These are phyloP conservation scores for Parasteatoda tepidariorum DNA, from an alignment of 1,140 invertebrate species.

Conservation along the genomic window DNA sequence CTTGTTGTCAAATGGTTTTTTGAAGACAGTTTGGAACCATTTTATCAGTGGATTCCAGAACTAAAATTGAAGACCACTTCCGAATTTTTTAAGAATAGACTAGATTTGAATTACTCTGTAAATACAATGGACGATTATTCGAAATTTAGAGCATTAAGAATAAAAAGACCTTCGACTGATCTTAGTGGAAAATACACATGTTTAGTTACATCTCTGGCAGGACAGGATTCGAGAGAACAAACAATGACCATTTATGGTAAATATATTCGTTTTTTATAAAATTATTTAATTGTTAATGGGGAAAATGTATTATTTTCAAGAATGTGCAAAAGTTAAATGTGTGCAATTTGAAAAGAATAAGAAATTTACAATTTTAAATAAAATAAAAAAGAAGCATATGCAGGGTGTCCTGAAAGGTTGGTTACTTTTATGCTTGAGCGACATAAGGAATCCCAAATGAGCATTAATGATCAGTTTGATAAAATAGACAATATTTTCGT, in stretches of 20 bases:
- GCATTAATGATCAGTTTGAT: too few species aligned
- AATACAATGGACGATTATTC: constrained; percentile 72
- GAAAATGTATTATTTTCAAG: too few species aligned
- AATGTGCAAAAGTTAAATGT: too few species aligned
- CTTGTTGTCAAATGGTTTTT: constrained; percentile 86
- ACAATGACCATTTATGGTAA: constrained; percentile 64
- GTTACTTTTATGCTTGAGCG: too few species aligned
- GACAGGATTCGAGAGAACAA: constrained; percentile 61
- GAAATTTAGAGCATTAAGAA: constrained; percentile 80
- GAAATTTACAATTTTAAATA: too few species aligned
- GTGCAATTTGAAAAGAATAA: too few species aligned
- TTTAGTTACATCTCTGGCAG: constrained; percentile 62
- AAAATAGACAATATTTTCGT: too few species aligned
- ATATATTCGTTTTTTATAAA: constrained; percentile 14
- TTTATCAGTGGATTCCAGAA: constrained; percentile 83
- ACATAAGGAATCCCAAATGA: too few species aligned
- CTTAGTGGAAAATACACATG: constrained; percentile 64
- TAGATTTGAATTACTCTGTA: constrained; percentile 78
- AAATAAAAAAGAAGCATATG: too few species aligned
- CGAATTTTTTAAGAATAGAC: constrained; percentile 75
- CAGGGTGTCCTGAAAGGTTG: too few species aligned
- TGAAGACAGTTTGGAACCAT: constrained; percentile 74
- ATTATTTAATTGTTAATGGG: too few species aligned
- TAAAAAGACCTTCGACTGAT: constrained; percentile 78
- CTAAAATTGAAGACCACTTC: constrained; percentile 73